Evolutionary conservation across 2,113 vertebrate species (phyloP).

Genomic region (Rhegmatorhina hoffmannsi): DNA sequence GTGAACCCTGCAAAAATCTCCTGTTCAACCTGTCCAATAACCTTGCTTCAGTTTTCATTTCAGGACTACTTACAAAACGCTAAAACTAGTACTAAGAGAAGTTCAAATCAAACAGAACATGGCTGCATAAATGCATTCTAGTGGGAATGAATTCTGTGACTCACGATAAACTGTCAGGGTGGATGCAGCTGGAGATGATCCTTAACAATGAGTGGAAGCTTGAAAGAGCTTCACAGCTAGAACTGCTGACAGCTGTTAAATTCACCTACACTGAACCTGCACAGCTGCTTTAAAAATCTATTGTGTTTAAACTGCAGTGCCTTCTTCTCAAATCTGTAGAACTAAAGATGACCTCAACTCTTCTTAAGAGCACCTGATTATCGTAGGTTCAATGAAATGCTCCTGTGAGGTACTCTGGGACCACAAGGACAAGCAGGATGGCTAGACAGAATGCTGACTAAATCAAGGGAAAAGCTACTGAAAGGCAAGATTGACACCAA

Average conservation of each 20-base stretch:
- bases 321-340: background rate
- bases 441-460: background rate
- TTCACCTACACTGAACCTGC: background rate
- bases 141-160: background rate
- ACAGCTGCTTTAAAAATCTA: background rate
- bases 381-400: background rate
- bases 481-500: background rate
- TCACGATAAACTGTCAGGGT: conserved; percentile 3
- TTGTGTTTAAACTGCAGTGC: background rate
- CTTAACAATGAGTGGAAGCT: conserved; percentile 8
- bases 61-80: background rate
- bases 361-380: background rate
- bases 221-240: background rate
- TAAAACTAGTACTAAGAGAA: background rate
- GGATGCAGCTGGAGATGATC: conserved; percentile 10
- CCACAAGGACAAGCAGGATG: background rate
- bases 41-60: background rate
- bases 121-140: background rate
- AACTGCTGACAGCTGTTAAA: background rate
- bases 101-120: conserved; percentile 1
- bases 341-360: background rate
- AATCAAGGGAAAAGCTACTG: background rate
- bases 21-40: background rate
- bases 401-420: background rate
- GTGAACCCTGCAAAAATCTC: background rate